Base-by-base conservation (phyloP, 2,113 vertebrate species). In the Mormyrus lacerda region DNA sequence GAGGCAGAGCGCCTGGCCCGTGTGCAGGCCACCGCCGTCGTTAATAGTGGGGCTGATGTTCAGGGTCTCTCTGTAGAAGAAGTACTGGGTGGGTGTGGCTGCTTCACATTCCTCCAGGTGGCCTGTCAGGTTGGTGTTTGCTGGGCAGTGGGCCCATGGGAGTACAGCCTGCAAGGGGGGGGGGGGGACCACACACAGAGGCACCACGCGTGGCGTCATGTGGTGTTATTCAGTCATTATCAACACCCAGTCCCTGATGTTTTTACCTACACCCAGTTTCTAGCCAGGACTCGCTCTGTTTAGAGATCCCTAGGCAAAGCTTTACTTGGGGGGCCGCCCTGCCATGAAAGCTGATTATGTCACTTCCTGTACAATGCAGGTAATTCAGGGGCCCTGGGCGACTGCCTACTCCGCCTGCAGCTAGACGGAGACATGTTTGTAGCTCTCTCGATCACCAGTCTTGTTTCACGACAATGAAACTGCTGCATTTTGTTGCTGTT, bases 1-100 rank as follows among this genome's bases (percentile, higher is more conserved):
- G 9, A 98, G 95, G 91, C 97, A 98, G 87, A 98, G 93, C 0
- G 94, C 97, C 88, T 95, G 97, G 69, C 97, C 97, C 91, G 93
- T 96, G 89, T 98, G 97, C 79, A 99, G 1, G 0, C 92, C 91
- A 0, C 97, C 97, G 0, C 89, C 93, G n/a, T 94, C 95, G 58
- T 98, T 94, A 88, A 99, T 97, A 3, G 97, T 97, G 0, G 97
- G 89, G 0, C 97, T 96, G 93, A 99, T 97, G 93, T 98, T 95
- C 88, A 99, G 95, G 0, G 98, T 99, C 91, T 98, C 94, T 17
- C 97, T 94, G 94, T 97, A 99, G 96, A 97, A 99, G 94, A 99
- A 99, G 92, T 98, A 98, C 93, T 98, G 96, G 0, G 98, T 99
- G n/a, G 98, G 90, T 0, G 98, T 95, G 0, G 96, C 95, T 89